These are phyloP conservation scores for Seriola rivoliana DNA, from an alignment of 2,113 vertebrate genomes.

Conservation along the genomic window DNA sequence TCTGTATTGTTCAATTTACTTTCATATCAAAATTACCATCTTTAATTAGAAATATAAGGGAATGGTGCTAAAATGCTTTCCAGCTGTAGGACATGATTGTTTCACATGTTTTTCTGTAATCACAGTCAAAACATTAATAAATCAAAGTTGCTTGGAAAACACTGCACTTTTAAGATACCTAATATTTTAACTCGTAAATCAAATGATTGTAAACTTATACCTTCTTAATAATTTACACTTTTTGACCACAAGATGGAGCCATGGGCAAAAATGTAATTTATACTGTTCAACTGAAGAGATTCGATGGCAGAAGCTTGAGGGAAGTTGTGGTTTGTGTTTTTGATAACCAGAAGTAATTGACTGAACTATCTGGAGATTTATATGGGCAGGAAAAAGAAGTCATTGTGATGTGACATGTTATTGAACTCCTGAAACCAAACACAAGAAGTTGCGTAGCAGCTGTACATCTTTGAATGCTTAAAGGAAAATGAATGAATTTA, in stretches of 20 bases:
- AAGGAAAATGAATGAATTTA: neutral
- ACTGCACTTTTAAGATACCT: neutral
- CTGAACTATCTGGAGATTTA: neutral
- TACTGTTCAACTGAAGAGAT: neutral
- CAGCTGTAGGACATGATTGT: no score
- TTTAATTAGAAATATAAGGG: no score
- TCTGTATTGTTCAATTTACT: neutral
- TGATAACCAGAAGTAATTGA: neutral
- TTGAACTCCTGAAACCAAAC: neutral
- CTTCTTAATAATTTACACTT: neutral
- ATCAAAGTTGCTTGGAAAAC: neutral
- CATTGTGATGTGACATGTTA: neutral
- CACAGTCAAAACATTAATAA: neutral
- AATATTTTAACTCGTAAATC: neutral
- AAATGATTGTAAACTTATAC: neutral
- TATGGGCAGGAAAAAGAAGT: neutral
- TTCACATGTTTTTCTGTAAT: no score
- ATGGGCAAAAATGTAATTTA: neutral
- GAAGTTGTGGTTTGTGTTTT: constrained; percentile 7
- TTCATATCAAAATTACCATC: neutral
- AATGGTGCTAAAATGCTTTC: no score
- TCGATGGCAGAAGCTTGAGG: neutral
- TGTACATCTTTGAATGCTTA: neutral
- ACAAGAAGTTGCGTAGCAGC: neutral
- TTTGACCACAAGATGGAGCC: constrained; percentile 64